These are phyloP conservation scores for Monarcha castaneiventris DNA, from an alignment of 2,113 vertebrate species.

Conservation along the genomic window DNA sequence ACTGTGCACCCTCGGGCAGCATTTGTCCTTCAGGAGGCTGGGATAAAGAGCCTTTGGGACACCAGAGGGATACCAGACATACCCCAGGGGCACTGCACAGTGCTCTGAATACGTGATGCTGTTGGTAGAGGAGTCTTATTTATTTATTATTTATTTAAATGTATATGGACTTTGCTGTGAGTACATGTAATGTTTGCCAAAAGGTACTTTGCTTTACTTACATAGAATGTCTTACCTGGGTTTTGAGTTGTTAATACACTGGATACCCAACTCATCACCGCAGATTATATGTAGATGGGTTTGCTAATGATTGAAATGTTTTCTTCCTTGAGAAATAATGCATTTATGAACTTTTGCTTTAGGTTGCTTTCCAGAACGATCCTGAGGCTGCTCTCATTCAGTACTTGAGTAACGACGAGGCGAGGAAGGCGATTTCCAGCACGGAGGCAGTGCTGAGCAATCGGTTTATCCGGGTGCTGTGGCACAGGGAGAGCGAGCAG, in stretches of 20 bases:
- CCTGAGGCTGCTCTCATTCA: constrained; percentile 94
- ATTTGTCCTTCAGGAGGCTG: neutral
- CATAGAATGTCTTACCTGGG: neutral
- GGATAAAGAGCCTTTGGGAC: neutral
- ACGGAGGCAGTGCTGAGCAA: constrained; percentile 94
- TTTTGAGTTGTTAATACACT: neutral
- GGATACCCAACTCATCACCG: neutral
- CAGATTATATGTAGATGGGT: neutral
- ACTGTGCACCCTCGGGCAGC: accelerated
- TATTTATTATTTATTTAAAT: neutral
- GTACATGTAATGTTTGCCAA: neutral
- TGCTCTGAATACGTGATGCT: neutral
- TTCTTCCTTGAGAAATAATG: neutral
- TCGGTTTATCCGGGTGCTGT: constrained; percentile 92
- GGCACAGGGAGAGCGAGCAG: constrained; percentile 86
- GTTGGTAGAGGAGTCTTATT: neutral
- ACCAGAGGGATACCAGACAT: neutral
- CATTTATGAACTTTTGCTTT: neutral
- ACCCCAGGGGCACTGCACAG: neutral
- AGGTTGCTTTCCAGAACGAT: constrained; percentile 95
- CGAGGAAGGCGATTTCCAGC: constrained; percentile 91
- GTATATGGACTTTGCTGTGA: neutral
- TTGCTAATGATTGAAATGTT: neutral
- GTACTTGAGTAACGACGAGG: constrained; percentile 90
- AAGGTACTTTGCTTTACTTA: neutral